A percentile compares a stretch with the other conserved stretches of the same genome.
Conservation (phyloP, 2,888 invertebrate species). For the Lasioglossum malachurum region DNA sequence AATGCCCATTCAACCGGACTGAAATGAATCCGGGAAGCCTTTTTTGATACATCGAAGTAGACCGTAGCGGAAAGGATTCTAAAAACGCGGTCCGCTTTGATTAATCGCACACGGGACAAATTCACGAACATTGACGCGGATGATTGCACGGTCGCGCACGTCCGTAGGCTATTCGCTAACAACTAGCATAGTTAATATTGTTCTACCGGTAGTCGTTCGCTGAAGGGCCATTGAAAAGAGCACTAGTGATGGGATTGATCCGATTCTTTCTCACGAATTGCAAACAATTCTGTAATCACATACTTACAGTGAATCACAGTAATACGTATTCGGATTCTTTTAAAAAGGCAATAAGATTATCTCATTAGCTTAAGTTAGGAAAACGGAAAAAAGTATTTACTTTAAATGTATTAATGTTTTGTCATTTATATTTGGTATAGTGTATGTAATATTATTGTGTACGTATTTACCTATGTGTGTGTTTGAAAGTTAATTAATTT, state of each 20-base stretch:
- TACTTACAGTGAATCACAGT: too few relatives aligned
- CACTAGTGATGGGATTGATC: not conserved
- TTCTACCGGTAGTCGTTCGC: constrained; percentile 32
- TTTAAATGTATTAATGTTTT: not conserved
- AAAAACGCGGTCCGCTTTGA: constrained; percentile 68
- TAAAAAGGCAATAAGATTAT: too few relatives aligned
- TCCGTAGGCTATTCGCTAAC: constrained; percentile 56
- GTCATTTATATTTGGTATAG: not conserved
- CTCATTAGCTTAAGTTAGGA: too few relatives aligned
- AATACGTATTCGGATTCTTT: too few relatives aligned
- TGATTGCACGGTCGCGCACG: constrained; percentile 73
- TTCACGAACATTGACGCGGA: constrained; percentile 55
- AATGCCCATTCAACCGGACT: constrained; percentile 48
- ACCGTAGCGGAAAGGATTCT: constrained; percentile 58
- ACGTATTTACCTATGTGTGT: not conserved
- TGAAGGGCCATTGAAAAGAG: constrained; percentile 1
- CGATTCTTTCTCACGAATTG: not conserved
- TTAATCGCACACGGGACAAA: constrained; percentile 72
- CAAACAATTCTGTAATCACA: not conserved
- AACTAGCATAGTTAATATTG: constrained; percentile 56
- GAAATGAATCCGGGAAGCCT: constrained; percentile 59
- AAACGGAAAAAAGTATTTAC: not conserved
- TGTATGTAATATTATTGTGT: not conserved
- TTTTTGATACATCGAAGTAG: constrained; percentile 55
- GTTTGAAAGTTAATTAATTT: not conserved